Percentiles rank a stretch among this genome's conserved stretches.
Evolutionary conservation across 2,797 vertebrate genomes (phyloP).

Genomic region (Otolemur crassicaudatus): DNA sequence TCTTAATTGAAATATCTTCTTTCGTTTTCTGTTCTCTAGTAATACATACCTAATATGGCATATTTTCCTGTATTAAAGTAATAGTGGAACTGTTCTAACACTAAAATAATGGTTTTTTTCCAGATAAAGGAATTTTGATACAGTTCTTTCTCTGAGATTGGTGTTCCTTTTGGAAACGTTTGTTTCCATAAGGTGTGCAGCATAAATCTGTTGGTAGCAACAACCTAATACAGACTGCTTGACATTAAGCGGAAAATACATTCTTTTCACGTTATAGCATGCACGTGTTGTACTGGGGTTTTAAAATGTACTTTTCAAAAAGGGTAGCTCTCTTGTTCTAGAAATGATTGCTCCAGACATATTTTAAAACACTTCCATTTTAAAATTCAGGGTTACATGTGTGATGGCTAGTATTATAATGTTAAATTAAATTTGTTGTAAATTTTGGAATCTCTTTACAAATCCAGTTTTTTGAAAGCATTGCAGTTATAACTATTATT

Average conservation of each 20-base stretch:
- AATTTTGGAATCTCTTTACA: slow-evolving; percentile 62
- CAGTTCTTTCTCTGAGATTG: slow-evolving; percentile 30
- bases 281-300: background rate
- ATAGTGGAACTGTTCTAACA: background rate
- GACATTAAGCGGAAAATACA: slow-evolving; percentile 14
- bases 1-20: background rate
- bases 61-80: slow-evolving; percentile 46
- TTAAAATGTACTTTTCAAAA: slow-evolving; percentile 60
- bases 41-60: slow-evolving; percentile 45
- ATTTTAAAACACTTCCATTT: slow-evolving; percentile 59
- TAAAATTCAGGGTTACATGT: slow-evolving; percentile 61
- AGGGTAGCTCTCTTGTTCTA: slow-evolving; percentile 33
- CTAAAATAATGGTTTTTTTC: background rate
- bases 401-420: slow-evolving; percentile 51
- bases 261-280: background rate
- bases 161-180: slow-evolving; percentile 57
- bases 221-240: background rate
- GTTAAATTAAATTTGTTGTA: slow-evolving; percentile 60
- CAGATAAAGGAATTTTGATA: slow-evolving; percentile 44
- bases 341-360: slow-evolving; percentile 60
- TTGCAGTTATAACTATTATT: background rate
- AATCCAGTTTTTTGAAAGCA: background rate
- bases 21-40: slow-evolving; percentile 52
- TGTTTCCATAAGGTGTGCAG: slow-evolving; percentile 41
- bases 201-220: background rate